Percentiles rank a stretch among this genome's conserved stretches.
Evolutionary conservation across 2,113 vertebrate species (phyloP).

Genomic region (Cardinalis cardinalis): DNA sequence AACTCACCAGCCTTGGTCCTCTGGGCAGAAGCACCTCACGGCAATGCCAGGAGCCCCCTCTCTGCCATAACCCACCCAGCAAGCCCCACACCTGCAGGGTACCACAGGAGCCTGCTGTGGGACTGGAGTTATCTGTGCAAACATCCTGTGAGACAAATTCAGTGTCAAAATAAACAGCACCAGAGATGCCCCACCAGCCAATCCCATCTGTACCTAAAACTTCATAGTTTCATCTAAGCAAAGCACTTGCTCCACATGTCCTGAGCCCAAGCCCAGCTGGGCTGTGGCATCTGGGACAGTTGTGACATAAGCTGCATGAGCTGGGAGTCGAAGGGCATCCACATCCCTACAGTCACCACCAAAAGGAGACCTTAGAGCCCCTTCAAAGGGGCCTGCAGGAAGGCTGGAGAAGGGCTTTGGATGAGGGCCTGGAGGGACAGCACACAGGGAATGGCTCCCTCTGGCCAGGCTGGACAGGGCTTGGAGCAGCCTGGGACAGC

Average conservation of each 20-base stretch:
- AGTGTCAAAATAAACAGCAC: not conserved
- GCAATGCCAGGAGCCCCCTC: not conserved
- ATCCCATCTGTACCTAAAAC: not conserved
- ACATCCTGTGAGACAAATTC: not conserved
- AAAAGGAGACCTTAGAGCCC: not conserved
- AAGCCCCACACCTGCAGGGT: not conserved
- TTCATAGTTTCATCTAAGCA: not conserved
- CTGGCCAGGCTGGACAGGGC: fast-evolving
- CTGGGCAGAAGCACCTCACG: not conserved
- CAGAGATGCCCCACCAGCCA: not conserved
- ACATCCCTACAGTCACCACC: not conserved
- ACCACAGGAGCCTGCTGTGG: not conserved
- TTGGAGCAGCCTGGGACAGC: not conserved
- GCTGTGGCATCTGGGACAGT: not conserved
- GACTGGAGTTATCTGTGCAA: not conserved
- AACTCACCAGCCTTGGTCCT: not conserved
- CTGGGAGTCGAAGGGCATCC: not conserved
- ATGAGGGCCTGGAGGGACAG: not conserved
- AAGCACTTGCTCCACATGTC: not conserved
- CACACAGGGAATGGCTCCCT: not conserved
- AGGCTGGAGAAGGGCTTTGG: not conserved
- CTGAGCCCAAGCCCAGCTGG: not conserved
- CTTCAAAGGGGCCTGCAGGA: not conserved
- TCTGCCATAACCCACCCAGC: not conserved
- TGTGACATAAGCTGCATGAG: not conserved